These are phyloP conservation scores for Corythucha ciliata DNA, from an alignment of 2,888 invertebrate genomes.

Conservation along the genomic window DNA sequence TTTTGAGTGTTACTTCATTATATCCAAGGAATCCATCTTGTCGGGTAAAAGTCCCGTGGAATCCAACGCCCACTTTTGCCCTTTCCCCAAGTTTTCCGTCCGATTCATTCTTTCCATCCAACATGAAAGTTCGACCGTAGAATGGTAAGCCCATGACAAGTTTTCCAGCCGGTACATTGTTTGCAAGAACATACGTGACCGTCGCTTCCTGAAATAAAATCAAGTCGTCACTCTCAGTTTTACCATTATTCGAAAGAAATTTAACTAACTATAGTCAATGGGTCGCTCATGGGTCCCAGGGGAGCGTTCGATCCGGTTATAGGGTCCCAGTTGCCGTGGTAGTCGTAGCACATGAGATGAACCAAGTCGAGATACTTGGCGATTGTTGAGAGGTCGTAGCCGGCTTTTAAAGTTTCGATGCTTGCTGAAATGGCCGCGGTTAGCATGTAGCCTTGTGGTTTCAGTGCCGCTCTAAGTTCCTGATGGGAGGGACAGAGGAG, in stretches of 20 bases:
- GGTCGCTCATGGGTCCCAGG: slow-evolving; percentile 48
- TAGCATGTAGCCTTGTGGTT: slow-evolving; percentile 55
- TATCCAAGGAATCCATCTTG: slow-evolving; percentile 81
- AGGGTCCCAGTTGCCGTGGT: slow-evolving; percentile 74
- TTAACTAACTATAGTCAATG: slow-evolving; percentile 58
- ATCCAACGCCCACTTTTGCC: slow-evolving; percentile 51
- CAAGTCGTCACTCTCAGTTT: not conserved
- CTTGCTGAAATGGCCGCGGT: slow-evolving; percentile 77
- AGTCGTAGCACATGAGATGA: slow-evolving; percentile 59
- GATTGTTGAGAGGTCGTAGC: slow-evolving; percentile 65
- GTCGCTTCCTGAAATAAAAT: slow-evolving; percentile 61
- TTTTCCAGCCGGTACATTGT: slow-evolving; percentile 67
- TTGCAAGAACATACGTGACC: slow-evolving; percentile 60
- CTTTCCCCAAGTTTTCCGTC: slow-evolving; percentile 44
- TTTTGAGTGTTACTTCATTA: slow-evolving; percentile 56
- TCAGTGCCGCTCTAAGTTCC: slow-evolving; percentile 64
- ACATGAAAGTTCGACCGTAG: slow-evolving; percentile 70
- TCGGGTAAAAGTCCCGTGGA: slow-evolving; percentile 65
- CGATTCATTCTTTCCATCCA: slow-evolving; percentile 38
- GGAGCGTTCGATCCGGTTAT: slow-evolving; percentile 71
- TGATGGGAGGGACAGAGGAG: slow-evolving; percentile 39
- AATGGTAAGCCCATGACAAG: slow-evolving; percentile 72
- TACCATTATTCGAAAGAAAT: not conserved
- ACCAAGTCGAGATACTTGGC: slow-evolving; percentile 45
- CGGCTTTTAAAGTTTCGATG: slow-evolving; percentile 61